Evolutionary conservation across 2,888 invertebrate genomes (phyloP).

Genomic region (Prosopocoilus inquinatus): DNA sequence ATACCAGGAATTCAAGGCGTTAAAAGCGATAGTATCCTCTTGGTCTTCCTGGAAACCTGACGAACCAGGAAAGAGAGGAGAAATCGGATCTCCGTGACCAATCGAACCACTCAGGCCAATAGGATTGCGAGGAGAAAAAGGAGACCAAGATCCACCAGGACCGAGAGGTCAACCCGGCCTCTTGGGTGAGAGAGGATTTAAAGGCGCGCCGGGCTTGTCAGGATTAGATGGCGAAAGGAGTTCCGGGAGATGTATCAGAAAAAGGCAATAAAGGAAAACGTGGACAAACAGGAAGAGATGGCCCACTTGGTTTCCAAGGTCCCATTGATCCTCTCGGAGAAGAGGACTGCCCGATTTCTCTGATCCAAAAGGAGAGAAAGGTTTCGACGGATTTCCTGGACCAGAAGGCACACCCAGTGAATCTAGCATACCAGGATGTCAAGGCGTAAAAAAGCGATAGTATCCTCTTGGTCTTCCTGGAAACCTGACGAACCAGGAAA

Average conservation of each 20-base stretch:
- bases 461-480: slow-evolving; percentile 61
- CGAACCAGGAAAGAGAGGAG: slow-evolving; percentile 61
- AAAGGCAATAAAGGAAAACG: slow-evolving; percentile 84
- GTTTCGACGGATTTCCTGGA: too few relatives aligned
- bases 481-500: slow-evolving; percentile 60
- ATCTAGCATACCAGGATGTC: slow-evolving; percentile 66
- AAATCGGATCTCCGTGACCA: slow-evolving; percentile 59
- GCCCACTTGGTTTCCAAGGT: slow-evolving; percentile 62
- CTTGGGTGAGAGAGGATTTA: slow-evolving; percentile 61
- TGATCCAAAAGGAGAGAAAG: too few relatives aligned
- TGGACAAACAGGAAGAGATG: slow-evolving; percentile 60
- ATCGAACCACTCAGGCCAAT: slow-evolving; percentile 59
- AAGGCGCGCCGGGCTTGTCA: slow-evolving; percentile 65
- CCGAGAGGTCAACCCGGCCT: slow-evolving; percentile 67
- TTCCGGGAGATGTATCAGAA: slow-evolving; percentile 74
- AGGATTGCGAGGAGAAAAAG: slow-evolving; percentile 70
- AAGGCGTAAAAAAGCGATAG: slow-evolving; percentile 66
- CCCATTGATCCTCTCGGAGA: too few relatives aligned
- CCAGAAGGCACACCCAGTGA: slow-evolving; percentile 68
- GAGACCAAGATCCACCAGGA: slow-evolving; percentile 71
- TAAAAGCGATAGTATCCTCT: too few relatives aligned
- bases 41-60: slow-evolving; percentile 67
- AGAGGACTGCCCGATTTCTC: too few relatives aligned
- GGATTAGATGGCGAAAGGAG: slow-evolving; percentile 73
- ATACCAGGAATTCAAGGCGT: too few relatives aligned